Conservation (phyloP, 1,140 invertebrate genomes). For the Drosophila nasuta region DNA sequence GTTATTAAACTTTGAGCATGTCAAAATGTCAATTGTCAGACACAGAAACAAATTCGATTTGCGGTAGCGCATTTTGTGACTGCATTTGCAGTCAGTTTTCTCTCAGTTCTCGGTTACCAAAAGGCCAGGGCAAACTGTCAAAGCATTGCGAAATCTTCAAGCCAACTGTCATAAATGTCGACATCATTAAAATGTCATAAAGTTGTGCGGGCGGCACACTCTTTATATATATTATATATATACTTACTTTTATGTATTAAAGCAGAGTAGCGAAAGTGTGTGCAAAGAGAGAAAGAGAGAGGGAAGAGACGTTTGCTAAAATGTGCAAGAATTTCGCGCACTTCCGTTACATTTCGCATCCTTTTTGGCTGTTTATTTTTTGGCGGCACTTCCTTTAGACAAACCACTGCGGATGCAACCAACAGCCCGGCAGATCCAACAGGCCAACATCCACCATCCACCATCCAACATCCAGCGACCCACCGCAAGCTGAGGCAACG, state of each 20-base stretch:
- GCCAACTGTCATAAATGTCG: slow-evolving; percentile 73
- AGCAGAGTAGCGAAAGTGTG: slow-evolving; percentile 1
- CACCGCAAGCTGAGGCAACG: slow-evolving; percentile 40
- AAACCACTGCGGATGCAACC: slow-evolving; percentile 72
- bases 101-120: slow-evolving; percentile 31
- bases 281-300: not conserved
- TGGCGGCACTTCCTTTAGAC: slow-evolving; percentile 66
- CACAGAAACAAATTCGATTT: slow-evolving; percentile 35
- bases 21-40: slow-evolving; percentile 33
- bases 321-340: slow-evolving; percentile 76
- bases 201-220: slow-evolving; percentile 34
- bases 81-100: slow-evolving; percentile 4
- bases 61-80: slow-evolving; percentile 25
- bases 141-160: slow-evolving; percentile 65
- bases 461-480: not conserved
- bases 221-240: not conserved
- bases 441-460: not conserved
- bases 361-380: slow-evolving; percentile 73
- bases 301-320: slow-evolving; percentile 42
- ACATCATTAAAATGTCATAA: slow-evolving; percentile 80
- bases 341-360: slow-evolving; percentile 79
- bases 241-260: not conserved
- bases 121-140: slow-evolving; percentile 55
- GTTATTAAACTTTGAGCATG: slow-evolving; percentile 41
- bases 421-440: slow-evolving; percentile 15